These are phyloP conservation scores for Etheostoma nigrum DNA, from an alignment of 2,797 vertebrate species.

Conservation along the genomic window DNA sequence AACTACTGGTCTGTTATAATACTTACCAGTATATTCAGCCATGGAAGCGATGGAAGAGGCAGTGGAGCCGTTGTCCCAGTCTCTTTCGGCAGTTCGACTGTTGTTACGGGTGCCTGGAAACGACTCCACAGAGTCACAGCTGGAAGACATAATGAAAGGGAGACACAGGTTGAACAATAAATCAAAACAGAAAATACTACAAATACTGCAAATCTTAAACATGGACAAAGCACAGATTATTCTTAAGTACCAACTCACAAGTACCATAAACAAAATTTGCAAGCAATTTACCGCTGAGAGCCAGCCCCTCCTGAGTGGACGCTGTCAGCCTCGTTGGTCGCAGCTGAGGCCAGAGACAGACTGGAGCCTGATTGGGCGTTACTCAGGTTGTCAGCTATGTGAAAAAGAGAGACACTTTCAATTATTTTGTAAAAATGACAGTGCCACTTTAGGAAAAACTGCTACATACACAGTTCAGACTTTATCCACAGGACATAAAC, in stretches of 20 bases:
- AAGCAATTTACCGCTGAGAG: conserved; percentile 88
- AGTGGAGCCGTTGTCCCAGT: conserved; percentile 98
- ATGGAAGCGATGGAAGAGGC: conserved; percentile 96
- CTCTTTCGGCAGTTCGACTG: conserved; percentile 92
- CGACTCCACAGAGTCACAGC: conserved; percentile 92
- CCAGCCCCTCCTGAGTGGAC: conserved; percentile 93
- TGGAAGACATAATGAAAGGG: conserved; percentile 41
- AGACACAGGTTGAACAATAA: not conserved
- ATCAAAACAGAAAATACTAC: not conserved
- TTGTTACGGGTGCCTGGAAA: conserved; percentile 92
- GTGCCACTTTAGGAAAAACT: not conserved
- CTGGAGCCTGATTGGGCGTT: conserved; percentile 95
- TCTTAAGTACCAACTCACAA: not conserved
- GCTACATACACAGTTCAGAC: not conserved
- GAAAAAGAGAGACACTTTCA: conserved; percentile 3
- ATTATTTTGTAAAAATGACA: not conserved
- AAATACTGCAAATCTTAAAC: not conserved
- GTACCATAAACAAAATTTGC: not conserved
- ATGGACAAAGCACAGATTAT: not conserved
- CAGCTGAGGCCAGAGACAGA: conserved; percentile 94
- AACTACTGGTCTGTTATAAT: not conserved
- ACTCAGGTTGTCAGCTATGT: conserved; percentile 91
- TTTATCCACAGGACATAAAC: not conserved
- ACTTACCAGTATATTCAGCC: conserved; percentile 95
- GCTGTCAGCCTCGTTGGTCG: conserved; percentile 96